These are phyloP conservation scores for Brachyrhaphis roseni DNA, from an alignment of 2,797 vertebrate species.

Conservation along the genomic window DNA sequence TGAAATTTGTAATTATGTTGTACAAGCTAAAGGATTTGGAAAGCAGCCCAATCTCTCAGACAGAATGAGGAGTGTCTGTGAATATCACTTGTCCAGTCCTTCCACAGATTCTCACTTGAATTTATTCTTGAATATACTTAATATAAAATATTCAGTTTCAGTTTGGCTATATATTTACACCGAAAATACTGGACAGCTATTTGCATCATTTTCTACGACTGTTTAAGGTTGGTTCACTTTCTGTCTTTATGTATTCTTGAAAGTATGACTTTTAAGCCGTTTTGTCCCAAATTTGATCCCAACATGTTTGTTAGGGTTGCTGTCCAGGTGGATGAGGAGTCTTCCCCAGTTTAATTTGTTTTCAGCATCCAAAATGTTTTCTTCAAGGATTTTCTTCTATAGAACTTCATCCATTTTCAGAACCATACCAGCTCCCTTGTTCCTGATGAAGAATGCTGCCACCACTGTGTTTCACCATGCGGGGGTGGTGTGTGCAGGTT, in stretches of 20 bases:
- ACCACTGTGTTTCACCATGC: not conserved
- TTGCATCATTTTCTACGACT: not conserved
- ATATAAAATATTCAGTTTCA: not conserved
- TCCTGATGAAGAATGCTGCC: not conserved
- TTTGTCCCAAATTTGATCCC: not conserved
- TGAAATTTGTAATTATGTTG: not conserved
- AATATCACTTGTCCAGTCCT: not conserved
- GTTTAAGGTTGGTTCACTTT: not conserved
- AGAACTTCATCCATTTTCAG: not conserved
- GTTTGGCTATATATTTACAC: not conserved
- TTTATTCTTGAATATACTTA: not conserved
- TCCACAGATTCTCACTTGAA: not conserved
- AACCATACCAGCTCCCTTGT: not conserved
- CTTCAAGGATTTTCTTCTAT: not conserved
- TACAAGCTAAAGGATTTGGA: not conserved
- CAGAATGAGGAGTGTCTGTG: not conserved
- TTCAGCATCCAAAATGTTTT: not conserved
- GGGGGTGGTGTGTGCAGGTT: not conserved
- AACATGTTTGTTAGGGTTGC: not conserved
- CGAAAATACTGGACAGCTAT: not conserved
- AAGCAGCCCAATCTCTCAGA: not conserved
- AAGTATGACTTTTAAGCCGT: not conserved
- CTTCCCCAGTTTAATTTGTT: not conserved
- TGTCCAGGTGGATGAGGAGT: not conserved
- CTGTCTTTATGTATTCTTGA: not conserved